phyloP scores from a whole-genome alignment of 2,888 invertebrate genomes.

The Chymomyza caudatula region DNA sequence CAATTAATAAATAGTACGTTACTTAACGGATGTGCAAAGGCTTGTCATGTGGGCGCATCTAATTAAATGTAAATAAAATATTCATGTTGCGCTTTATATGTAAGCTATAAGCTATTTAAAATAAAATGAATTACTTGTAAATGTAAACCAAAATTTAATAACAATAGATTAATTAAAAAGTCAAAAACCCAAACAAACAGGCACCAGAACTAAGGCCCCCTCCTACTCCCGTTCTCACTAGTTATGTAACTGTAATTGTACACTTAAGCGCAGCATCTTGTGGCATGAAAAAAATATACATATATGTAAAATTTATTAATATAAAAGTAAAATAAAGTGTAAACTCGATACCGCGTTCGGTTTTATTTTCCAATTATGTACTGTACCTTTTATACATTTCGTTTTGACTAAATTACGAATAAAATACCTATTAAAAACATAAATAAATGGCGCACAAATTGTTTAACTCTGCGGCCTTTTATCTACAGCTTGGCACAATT shows the following conservation, averaged over 20 bases:
- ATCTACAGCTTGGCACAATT: conserved; percentile 27
- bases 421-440: conserved; percentile 31
- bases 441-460: not conserved
- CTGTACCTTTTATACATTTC: conserved; percentile 52
- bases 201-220: conserved; percentile 27
- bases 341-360: conserved; percentile 36
- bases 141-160: not conserved
- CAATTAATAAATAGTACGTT: conserved; percentile 36
- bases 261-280: not conserved
- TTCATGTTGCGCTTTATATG: conserved; percentile 26
- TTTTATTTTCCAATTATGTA: conserved; percentile 44
- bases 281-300: conserved; percentile 10
- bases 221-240: not conserved
- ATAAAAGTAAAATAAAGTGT: conserved; percentile 32
- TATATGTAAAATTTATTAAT: conserved; percentile 12
- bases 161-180: not conserved
- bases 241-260: not conserved
- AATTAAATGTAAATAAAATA: conserved; percentile 43
- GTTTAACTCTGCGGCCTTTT: not conserved
- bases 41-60: conserved; percentile 34
- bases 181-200: conserved; percentile 13
- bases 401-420: conserved; percentile 36
- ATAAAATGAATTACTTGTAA: not conserved
- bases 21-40: conserved; percentile 20
- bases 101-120: not conserved